Base-by-base conservation (phyloP, 2,797 vertebrate species). In the Serranus cabrilla region DNA sequence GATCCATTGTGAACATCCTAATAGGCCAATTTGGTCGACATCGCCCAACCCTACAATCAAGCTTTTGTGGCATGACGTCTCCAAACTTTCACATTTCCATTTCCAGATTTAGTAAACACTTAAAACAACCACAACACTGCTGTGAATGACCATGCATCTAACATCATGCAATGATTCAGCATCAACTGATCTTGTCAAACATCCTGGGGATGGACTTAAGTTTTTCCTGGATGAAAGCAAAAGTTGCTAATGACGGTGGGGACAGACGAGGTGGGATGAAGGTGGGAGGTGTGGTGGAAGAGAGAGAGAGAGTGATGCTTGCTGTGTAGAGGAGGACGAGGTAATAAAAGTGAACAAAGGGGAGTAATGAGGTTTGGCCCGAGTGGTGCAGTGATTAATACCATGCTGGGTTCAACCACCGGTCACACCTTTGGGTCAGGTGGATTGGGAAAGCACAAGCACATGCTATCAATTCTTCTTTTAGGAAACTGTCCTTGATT, bases 351-450 rank as follows among this genome's bases (percentile, higher is more conserved):
- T 43, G 74, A 87, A 82, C 64, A 88, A 86, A 87, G 77, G 60
- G 54, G 64, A 84, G 76, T 86, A 82, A 86, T 89, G 87, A 88
- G 81, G 54, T 87, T 85, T 84, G 70, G 79, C 69, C 74, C 47
- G 61, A 78, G 80, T 40, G 68, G 68, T 58, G 58, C 71, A 56
- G 77, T 85, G 91, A 89, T 91, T 87, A 87, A 89, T 80, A 81
- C 80, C 74, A 70, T 0, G 49, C 76, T 70, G 79, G 84, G 84
- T 90, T 91, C 91, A 91, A 71, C 25, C 59, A 59, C 61, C 42
- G 74, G 89, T 89, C 84, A 81, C 75, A 88, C 74, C 74, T 83
- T 71, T 66, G 59, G 78, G 68, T 85, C 80, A 86, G 74, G 66
- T 79, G 60, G 37, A 63, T 20, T 25, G 43, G 57, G 52, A 58